phyloP scores from a whole-genome alignment of 2,113 vertebrate species.

The Psephotus haematonotus region DNA sequence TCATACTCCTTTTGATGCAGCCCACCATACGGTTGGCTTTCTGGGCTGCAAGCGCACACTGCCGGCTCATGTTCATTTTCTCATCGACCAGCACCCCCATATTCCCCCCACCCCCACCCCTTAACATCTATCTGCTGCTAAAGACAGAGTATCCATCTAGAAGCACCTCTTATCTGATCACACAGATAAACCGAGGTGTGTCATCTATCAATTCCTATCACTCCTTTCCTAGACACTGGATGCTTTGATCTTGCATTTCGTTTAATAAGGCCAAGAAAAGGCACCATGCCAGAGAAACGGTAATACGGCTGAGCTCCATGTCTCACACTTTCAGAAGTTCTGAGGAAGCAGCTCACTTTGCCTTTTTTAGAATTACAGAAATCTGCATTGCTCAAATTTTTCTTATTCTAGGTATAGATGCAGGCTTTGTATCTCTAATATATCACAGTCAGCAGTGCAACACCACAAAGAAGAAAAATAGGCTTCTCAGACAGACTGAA shows the following conservation, averaged over 20 bases:
- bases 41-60: too few species aligned
- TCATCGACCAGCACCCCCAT: too few species aligned
- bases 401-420: background rate
- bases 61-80: too few species aligned
- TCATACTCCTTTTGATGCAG: too few species aligned
- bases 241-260: background rate
- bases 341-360: background rate
- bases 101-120: too few species aligned
- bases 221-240: background rate
- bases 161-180: background rate
- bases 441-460: background rate
- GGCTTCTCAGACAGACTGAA: background rate
- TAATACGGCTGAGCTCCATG: background rate
- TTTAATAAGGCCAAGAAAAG: background rate
- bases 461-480: background rate
- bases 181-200: background rate
- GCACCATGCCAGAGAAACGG: background rate
- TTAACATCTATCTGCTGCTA: background rate
- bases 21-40: too few species aligned
- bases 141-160: background rate
- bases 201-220: background rate
- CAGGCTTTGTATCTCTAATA: background rate
- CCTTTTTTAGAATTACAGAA: background rate
- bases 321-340: background rate
- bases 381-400: background rate